These are phyloP conservation scores for Congeria kusceri DNA, from an alignment of 2,888 invertebrate genomes.

Conservation along the genomic window DNA sequence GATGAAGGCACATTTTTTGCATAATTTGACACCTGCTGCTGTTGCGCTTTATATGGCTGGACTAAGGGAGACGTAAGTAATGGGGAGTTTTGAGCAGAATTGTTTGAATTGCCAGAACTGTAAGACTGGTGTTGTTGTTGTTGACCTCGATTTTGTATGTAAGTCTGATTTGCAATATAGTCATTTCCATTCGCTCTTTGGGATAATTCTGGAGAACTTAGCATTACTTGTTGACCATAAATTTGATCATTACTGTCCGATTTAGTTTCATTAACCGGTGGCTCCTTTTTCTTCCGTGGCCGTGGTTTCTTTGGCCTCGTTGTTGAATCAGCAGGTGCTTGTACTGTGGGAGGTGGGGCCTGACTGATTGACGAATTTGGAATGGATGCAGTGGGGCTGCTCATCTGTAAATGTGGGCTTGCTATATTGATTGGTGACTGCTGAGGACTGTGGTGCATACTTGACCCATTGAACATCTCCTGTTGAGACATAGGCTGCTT, in stretches of 20 bases:
- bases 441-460: conserved; percentile 69
- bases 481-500: conserved; percentile 37
- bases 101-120: conserved; percentile 36
- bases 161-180: conserved; percentile 33
- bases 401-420: conserved; percentile 70
- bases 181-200: conserved; percentile 43
- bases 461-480: conserved; percentile 52
- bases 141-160: conserved; percentile 19
- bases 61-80: conserved; percentile 39
- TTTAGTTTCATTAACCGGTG: conserved; percentile 37
- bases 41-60: conserved; percentile 18
- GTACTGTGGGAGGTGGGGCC: conserved; percentile 75
- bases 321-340: conserved; percentile 83
- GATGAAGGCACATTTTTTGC: conserved; percentile 55
- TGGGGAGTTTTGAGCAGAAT: conserved; percentile 36
- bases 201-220: conserved; percentile 43
- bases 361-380: conserved; percentile 70
- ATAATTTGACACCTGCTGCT: conserved; percentile 41
- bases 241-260: conserved; percentile 27
- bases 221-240: conserved; percentile 41
- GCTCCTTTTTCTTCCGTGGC: conserved; percentile 73
- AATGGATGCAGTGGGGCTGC: conserved; percentile 71
- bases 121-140: conserved; percentile 39
- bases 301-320: conserved; percentile 80
- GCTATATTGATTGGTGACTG: conserved; percentile 71